A percentile compares a stretch with the other conserved stretches of the same genome.
These are phyloP conservation scores for Nyctibius grandis DNA, from an alignment of 2,797 vertebrate species.

Conservation along the genomic window DNA sequence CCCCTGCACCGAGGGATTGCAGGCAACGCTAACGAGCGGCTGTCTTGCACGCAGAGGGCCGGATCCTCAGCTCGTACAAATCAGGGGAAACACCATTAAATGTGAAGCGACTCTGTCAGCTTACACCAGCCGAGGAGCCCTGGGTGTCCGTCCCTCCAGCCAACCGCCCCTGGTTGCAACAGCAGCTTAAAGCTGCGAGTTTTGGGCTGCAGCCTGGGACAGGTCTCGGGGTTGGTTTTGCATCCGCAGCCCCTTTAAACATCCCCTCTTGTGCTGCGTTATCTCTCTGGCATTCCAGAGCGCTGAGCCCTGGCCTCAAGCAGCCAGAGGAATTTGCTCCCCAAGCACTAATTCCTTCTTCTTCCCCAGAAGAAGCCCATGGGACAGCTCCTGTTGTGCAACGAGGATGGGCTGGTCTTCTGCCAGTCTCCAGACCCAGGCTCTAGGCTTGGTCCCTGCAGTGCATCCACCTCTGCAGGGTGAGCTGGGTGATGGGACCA, in stretches of 20 bases:
- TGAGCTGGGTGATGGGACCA: background rate
- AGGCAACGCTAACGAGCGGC: background rate
- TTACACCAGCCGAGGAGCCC: background rate
- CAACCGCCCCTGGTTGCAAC: fast-evolving
- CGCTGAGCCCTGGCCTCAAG: constrained; percentile 11
- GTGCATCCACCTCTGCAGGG: fast-evolving
- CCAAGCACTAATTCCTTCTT: background rate
- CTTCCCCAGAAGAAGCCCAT: background rate
- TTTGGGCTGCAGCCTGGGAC: background rate
- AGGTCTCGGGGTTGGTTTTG: background rate
- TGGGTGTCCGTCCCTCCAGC: background rate
- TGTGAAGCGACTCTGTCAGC: background rate
- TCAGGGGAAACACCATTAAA: fast-evolving
- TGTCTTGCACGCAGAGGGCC: background rate
- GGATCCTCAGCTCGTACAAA: background rate
- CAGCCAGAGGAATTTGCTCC: constrained; percentile 50
- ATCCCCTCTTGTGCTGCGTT: background rate
- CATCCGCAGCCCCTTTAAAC: background rate
- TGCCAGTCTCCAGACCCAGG: background rate
- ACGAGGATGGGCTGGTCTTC: background rate
- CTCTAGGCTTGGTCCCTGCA: background rate
- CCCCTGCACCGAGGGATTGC: background rate
- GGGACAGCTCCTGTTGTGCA: constrained; percentile 7
- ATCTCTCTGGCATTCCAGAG: constrained; percentile 42
- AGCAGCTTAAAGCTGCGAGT: background rate